Conservation (phyloP, 2,888 invertebrate genomes). For the Rhamphomyia laevipes region DNA sequence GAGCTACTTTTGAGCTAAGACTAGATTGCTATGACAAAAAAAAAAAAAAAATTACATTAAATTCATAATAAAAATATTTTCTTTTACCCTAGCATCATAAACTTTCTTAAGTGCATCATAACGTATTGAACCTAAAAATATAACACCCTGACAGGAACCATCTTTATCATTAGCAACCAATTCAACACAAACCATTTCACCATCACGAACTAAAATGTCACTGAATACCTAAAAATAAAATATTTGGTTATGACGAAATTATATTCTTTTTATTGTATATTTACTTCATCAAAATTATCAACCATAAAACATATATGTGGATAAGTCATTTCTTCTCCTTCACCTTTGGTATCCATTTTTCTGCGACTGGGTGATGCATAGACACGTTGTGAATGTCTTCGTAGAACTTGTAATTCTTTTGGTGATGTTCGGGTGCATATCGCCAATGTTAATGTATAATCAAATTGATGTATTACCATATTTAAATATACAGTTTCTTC, state of each 20-base stretch:
- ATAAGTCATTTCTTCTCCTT: conserved; percentile 96
- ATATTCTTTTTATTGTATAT: conserved; percentile 8
- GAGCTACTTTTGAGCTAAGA: conserved; percentile 85
- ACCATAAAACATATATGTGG: conserved; percentile 99
- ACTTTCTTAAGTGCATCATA: conserved; percentile 96
- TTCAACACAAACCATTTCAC: conserved; percentile 98
- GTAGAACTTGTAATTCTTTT: conserved; percentile 90
- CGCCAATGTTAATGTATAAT: conserved; percentile 93
- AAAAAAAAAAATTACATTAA: background rate
- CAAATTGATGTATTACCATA: conserved; percentile 95
- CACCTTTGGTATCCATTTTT: conserved; percentile 97
- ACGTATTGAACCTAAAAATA: conserved; percentile 94
- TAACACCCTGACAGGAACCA: conserved; percentile 78
- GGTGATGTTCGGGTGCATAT: conserved; percentile 96
- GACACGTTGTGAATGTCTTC: conserved; percentile 84
- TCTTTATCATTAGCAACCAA: conserved; percentile 85
- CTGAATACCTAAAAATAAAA: conserved; percentile 69
- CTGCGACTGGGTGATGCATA: conserved; percentile 95
- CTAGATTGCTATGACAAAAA: conserved; percentile 62
- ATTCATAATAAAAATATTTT: background rate
- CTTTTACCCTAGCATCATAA: conserved; percentile 79
- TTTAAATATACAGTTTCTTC: conserved; percentile 98
- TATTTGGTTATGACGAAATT: background rate
- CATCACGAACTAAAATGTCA: conserved; percentile 93
- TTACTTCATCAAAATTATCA: conserved; percentile 95